Evolutionary conservation across 1,140 invertebrate genomes (phyloP).

Genomic region (Caenorhabditis remanei): DNA sequence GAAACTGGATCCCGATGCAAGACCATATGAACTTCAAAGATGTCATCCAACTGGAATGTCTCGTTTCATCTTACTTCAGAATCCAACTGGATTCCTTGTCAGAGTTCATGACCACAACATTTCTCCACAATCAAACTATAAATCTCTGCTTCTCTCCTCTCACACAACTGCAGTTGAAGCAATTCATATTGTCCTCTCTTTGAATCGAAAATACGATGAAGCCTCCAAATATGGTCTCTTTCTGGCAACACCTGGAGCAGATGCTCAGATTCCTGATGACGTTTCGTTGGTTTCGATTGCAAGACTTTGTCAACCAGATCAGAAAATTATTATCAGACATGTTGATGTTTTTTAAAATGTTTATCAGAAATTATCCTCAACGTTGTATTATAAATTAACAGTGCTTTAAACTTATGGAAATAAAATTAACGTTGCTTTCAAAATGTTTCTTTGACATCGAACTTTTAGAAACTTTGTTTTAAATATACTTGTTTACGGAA

Average conservation of each 20-base stretch:
- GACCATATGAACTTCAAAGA: conserved; percentile 66
- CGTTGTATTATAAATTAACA: too few species aligned
- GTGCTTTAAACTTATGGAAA: too few species aligned
- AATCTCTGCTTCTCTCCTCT: conserved; percentile 62
- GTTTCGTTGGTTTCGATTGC: conserved; percentile 58
- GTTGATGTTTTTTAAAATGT: conserved; percentile 44
- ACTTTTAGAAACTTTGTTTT: too few species aligned
- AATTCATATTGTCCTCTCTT: conserved; percentile 57
- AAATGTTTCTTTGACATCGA: too few species aligned
- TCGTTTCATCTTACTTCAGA: conserved; percentile 64
- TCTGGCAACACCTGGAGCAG: conserved; percentile 47
- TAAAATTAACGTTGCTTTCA: too few species aligned
- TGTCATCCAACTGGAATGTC: conserved; percentile 66
- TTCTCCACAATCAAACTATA: conserved; percentile 67
- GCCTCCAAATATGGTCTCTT: conserved; percentile 54
- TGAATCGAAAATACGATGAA: conserved; percentile 59
- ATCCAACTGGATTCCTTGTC: conserved; percentile 60
- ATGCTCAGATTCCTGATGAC: conserved; percentile 63
- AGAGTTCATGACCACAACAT: conserved; percentile 66
- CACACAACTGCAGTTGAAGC: conserved; percentile 59
- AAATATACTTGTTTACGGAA: too few species aligned
- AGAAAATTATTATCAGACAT: conserved; percentile 58
- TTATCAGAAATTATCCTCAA: background rate
- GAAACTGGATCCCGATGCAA: conserved; percentile 54
- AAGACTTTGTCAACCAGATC: conserved; percentile 51